Conservation (phyloP, 2,797 vertebrate genomes). For the Onychomys leucogaster region DNA sequence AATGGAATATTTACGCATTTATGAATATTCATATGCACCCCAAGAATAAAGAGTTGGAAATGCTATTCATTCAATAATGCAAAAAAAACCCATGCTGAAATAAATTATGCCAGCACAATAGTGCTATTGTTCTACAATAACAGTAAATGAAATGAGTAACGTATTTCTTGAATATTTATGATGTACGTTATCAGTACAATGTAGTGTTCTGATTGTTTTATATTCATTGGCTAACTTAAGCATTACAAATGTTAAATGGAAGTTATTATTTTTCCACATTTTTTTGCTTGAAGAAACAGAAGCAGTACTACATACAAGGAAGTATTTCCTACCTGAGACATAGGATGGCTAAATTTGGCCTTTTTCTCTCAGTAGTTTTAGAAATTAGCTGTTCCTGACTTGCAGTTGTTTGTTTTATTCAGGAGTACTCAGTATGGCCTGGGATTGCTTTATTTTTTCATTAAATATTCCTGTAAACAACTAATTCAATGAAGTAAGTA, state of each 20-base stretch:
- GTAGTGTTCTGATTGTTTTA: not conserved
- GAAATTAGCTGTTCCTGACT: not conserved
- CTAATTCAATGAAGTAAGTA: too few species aligned
- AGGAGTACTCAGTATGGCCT: not conserved
- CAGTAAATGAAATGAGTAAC: not conserved
- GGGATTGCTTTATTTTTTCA: not conserved
- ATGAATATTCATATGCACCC: not conserved
- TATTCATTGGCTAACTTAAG: not conserved
- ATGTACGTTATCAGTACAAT: not conserved
- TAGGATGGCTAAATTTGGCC: not conserved
- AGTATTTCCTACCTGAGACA: not conserved
- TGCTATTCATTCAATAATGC: not conserved
- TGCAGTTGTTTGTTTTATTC: not conserved
- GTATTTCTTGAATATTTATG: not conserved
- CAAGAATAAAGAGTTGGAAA: not conserved
- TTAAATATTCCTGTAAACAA: not conserved
- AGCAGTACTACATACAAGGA: not conserved
- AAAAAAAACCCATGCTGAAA: not conserved
- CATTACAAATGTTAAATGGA: not conserved
- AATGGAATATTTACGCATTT: not conserved
- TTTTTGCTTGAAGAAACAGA: not conserved
- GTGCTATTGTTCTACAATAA: not conserved
- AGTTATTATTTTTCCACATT: not conserved
- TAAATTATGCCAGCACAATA: not conserved
- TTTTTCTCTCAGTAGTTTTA: not conserved